Conservation (phyloP, 2,113 vertebrate species). For the Gymnorhina tibicen region DNA sequence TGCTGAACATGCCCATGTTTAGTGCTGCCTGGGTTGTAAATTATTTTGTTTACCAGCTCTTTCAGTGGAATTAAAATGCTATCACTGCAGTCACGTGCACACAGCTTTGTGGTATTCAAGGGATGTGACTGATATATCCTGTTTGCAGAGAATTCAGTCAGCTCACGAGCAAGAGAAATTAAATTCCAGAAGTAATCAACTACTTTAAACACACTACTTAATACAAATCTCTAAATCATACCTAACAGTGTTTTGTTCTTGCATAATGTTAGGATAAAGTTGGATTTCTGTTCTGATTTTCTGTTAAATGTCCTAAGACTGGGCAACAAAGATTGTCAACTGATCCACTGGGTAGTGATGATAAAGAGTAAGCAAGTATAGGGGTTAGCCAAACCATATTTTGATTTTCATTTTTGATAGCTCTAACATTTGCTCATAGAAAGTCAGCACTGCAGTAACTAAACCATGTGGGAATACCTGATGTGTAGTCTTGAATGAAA, state of each 20-base stretch:
- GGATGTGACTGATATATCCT: fast-evolving
- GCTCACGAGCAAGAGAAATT: not conserved
- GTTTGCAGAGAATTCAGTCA: not conserved
- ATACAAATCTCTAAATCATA: not conserved
- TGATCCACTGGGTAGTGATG: not conserved
- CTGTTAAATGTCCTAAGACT: not conserved
- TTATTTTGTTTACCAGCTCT: not conserved
- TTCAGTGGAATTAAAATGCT: not conserved
- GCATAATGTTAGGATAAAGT: not conserved
- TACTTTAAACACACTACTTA: not conserved
- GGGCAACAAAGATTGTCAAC: not conserved
- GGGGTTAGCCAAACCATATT: not conserved
- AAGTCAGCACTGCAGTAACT: not conserved
- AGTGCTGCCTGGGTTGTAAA: not conserved
- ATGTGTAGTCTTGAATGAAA: not conserved
- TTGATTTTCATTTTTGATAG: not conserved
- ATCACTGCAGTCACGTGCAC: not conserved
- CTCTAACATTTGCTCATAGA: not conserved
- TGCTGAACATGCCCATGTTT: fast-evolving
- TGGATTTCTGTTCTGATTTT: not conserved
- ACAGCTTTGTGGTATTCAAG: not conserved
- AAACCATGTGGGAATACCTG: not conserved
- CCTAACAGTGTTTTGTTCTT: not conserved
- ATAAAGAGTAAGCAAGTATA: not conserved
- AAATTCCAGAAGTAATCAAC: not conserved